Evolutionary conservation across 2,113 vertebrate genomes (phyloP).

Genomic region (Panthera uncia): DNA sequence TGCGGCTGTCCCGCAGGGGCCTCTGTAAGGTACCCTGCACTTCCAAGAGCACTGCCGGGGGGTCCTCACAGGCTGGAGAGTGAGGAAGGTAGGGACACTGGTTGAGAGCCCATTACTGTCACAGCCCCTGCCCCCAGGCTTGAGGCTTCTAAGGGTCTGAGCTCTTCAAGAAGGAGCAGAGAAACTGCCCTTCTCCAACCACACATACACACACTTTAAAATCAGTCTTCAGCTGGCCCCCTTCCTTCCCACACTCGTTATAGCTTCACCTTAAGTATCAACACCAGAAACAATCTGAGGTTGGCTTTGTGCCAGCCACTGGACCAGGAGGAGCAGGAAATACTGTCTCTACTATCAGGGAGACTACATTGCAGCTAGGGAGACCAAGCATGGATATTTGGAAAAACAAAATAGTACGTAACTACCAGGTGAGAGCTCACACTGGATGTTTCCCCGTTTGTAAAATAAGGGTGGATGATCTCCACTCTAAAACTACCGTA

Average conservation of each 20-base stretch:
- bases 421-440: not conserved
- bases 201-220: not conserved
- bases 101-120: not conserved
- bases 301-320: not conserved
- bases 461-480: not conserved
- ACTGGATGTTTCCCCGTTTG: not conserved
- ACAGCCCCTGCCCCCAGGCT: not conserved
- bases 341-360: not conserved
- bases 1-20: conserved; percentile 52
- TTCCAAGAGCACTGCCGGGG: conserved; percentile 69
- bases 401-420: not conserved
- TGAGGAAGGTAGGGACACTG: not conserved
- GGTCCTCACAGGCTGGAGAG: conserved; percentile 65
- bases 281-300: not conserved
- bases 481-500: not conserved
- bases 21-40: conserved; percentile 75
- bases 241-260: not conserved
- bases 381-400: not conserved
- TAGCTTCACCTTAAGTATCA: not conserved
- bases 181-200: accelerated
- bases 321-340: not conserved
- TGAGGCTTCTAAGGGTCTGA: not conserved
- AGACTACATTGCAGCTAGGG: not conserved
- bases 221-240: not conserved
- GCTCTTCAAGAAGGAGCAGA: not conserved